Conservation (phyloP, 2,797 vertebrate genomes). For the Agapornis canus region DNA sequence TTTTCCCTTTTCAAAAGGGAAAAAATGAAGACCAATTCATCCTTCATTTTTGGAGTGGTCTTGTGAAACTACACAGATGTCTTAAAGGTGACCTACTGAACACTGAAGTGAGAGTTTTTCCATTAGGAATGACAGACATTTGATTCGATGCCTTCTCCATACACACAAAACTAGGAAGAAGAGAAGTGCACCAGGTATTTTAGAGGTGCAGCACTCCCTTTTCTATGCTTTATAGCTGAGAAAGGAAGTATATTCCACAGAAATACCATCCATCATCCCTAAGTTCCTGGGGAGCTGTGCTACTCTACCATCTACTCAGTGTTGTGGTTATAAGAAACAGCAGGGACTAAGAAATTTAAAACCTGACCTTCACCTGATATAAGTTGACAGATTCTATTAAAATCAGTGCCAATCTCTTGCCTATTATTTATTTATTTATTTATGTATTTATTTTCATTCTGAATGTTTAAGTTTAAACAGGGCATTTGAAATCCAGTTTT, state of each 20-base stretch:
- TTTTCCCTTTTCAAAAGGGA: slow-evolving; percentile 4
- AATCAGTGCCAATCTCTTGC: background rate
- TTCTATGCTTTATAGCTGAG: background rate
- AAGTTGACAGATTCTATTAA: slow-evolving; percentile 25
- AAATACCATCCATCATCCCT: slow-evolving; percentile 20
- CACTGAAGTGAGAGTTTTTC: background rate
- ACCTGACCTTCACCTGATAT: background rate
- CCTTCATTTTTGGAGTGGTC: background rate
- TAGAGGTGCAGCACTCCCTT: background rate
- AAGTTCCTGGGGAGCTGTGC: background rate
- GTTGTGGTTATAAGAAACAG: background rate
- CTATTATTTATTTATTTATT: background rate
- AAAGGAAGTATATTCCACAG: background rate
- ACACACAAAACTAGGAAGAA: background rate
- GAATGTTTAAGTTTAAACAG: background rate
- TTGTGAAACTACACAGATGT: background rate
- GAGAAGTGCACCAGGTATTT: background rate
- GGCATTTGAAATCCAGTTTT: background rate
- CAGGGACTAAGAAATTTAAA: slow-evolving; percentile 25
- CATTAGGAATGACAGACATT: background rate
- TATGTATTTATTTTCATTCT: background rate
- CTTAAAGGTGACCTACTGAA: background rate
- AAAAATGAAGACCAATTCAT: background rate
- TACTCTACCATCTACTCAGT: background rate
- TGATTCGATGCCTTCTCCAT: background rate